These are phyloP conservation scores for Eciton burchellii DNA, from an alignment of 1,140 invertebrate species.

Conservation along the genomic window DNA sequence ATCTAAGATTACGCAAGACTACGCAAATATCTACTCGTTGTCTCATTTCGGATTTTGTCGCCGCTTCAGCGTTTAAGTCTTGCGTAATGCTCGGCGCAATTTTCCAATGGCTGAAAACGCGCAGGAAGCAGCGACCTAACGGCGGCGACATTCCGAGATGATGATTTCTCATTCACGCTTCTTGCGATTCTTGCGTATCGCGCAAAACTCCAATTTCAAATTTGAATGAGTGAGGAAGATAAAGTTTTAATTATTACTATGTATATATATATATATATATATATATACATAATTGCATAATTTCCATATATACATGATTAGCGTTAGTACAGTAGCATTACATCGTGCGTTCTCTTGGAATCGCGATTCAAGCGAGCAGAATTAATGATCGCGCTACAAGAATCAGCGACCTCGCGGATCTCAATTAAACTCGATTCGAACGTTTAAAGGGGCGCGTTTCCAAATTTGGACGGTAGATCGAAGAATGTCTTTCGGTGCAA, in stretches of 20 bases:
- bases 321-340: too few species aligned
- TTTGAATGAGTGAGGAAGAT: too few species aligned
- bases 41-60: constrained; percentile 44
- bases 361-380: too few species aligned
- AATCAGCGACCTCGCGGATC: constrained; percentile 12
- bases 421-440: constrained; percentile 16
- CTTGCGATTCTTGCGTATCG: too few species aligned
- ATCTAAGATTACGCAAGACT: constrained; percentile 50
- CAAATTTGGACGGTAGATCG: constrained; percentile 69
- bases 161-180: neutral
- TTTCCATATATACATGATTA: too few species aligned
- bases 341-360: too few species aligned
- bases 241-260: too few species aligned
- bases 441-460: constrained; percentile 42
- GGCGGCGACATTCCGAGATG: neutral
- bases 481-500: constrained; percentile 67
- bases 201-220: neutral
- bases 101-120: constrained; percentile 24
- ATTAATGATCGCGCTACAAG: neutral
- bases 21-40: constrained; percentile 50
- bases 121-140: neutral
- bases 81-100: constrained; percentile 21
- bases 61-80: constrained; percentile 15
- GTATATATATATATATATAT: too few species aligned
- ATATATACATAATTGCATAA: too few species aligned